Base-by-base conservation (phyloP, 2,797 vertebrate genomes). In the Sebastes flavidus region DNA sequence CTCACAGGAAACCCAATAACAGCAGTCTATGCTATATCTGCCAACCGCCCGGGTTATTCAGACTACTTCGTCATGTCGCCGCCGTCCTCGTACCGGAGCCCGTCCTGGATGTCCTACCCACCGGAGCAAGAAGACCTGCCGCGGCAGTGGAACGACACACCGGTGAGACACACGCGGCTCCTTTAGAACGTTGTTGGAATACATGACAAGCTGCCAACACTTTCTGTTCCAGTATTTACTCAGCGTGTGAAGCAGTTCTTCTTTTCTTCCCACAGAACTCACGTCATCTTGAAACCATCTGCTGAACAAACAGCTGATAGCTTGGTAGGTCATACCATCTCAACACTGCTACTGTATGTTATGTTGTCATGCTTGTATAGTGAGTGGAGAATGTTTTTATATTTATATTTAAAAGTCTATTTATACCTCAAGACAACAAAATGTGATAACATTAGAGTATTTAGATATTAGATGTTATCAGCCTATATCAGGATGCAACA, bases 11-110 rank as follows among this genome's bases (percentile, higher is more conserved):
- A 97, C 90, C 97, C 98, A 0, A 98, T 98, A 84, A 98, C 98
- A 78, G 98, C 98, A 12, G 98, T 99, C 86, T 99, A 99, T 80
- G 98, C 98, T 88, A 99, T 99, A 91, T 98, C 98, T 84, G 98
- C 97, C 92, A 99, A 97, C 92, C 95, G 97, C 83, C 97, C 98
- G 0, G 98, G 97, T 65, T 99, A 98, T 94, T 97, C 98, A 0
- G 98, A 98, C 91, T 99, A 99, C 94, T 98, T 97, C 13, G 97
- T 99, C 92, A 97, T 98, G 68, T 97, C 98, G 0, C 97, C 98
- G 3, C 97, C 98, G 12, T 96, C 97, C 0, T 97, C 97, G 1
- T 99, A 99, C 89, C 96, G 98, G 34, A 99, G 95, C 91, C 98
- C 98, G 6, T 97, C 97, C 82, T 99, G 98, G 98, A 98, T 99